Evolutionary conservation across 2,797 vertebrate species (phyloP), one percentile per base, ranked within the genome.

Genomic region (Cyclura pinguis): DNA sequence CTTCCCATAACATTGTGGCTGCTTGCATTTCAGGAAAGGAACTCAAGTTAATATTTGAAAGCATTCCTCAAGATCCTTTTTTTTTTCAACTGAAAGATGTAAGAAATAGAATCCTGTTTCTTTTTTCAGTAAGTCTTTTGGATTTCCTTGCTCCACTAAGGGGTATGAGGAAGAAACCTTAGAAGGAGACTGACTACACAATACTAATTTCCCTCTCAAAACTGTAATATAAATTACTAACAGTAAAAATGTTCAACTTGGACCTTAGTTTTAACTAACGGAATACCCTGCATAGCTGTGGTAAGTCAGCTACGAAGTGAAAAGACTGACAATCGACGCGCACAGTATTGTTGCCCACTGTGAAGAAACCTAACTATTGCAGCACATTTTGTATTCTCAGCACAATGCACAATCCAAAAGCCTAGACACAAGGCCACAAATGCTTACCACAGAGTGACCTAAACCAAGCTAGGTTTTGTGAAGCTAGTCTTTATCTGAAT

Each of bases 51-150:
- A 59, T 14, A 0, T 62, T 4, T 38, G 80, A 47, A 81, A 82
- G 18, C 0, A 0, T 55, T 85, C 1, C 57, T 0, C 50, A 80
- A 62, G 32, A 29, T 74, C 88, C 47, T 73, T 24, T n/a, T 83
- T 77, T 42, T 47, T 47, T 47, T 47, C 3, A 47, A 47, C 57
- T 47, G 35, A 83, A 12, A 47, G 77, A 42, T n/a, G 20, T 0
- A 0, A 0, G 14, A 74, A 52, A 24, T 0, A 57, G 13, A 20
- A 5, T 24, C 22, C 14, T 29, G 24, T 52, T 18, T 50, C 27
- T 47, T 10, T 38, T 47, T 59, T 86, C 50, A 22, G 76, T 35
- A 2, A 29, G 62, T n/a, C 14, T 77, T 59, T 22, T 10, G 38
- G 35, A 55, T 64, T 20, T 42, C 74, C 1, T 81, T 42, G 80